Evolutionary conservation across 2,113 vertebrate species (phyloP).

Genomic region (Alethe diademata): DNA sequence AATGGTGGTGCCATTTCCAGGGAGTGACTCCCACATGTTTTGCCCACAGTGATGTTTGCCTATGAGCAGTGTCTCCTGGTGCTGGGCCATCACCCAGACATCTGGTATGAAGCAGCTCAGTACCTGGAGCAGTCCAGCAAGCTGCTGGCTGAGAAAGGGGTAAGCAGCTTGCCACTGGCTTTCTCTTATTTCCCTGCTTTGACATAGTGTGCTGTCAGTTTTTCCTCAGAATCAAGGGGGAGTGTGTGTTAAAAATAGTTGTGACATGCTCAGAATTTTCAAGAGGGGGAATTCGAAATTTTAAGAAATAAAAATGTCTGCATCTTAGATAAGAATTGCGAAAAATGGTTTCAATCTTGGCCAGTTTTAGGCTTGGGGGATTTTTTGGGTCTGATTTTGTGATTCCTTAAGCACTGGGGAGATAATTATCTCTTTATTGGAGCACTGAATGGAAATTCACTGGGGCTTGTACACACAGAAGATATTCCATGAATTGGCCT

Average conservation of each 20-base stretch:
- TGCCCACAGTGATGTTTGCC: constrained; percentile 92
- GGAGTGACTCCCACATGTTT: background rate
- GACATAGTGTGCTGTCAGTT: background rate
- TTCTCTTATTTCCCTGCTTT: background rate
- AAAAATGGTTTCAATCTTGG: background rate
- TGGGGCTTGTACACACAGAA: background rate
- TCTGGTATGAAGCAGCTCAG: constrained; percentile 98
- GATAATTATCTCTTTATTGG: background rate
- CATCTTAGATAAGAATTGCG: background rate
- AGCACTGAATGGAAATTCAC: background rate
- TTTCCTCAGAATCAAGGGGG: background rate
- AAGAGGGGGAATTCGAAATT: background rate
- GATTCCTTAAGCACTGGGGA: background rate
- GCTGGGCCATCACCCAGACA: constrained; percentile 95
- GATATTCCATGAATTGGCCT: background rate
- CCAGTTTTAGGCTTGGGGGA: background rate
- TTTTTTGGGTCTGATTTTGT: background rate
- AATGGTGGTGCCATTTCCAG: background rate
- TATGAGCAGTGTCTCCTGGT: constrained; percentile 98
- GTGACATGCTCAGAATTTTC: background rate
- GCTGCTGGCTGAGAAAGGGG: constrained; percentile 96
- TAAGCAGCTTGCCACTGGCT: constrained; percentile 58
- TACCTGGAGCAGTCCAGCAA: constrained; percentile 99
- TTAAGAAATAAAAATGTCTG: background rate
- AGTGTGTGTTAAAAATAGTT: background rate